Percentiles rank a stretch among this genome's conserved stretches.
Evolutionary conservation across 2,888 invertebrate species (phyloP).

Genomic region (Acleris cristana): DNA sequence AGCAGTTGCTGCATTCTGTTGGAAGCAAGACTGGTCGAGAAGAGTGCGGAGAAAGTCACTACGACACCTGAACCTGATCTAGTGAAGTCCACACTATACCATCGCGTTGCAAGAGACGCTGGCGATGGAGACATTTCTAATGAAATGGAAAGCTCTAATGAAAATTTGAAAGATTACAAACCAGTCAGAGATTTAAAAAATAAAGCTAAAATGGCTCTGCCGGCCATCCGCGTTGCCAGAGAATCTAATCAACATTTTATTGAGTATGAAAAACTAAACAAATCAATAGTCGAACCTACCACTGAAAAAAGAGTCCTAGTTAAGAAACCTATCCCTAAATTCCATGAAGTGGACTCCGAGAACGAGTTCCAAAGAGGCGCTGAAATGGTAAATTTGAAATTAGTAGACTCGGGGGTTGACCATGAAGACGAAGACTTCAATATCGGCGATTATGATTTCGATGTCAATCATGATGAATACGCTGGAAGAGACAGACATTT

Average conservation of each 20-base stretch:
- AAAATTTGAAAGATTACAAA: constrained; percentile 44
- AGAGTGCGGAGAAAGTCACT: constrained; percentile 49
- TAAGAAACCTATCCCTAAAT: constrained; percentile 72
- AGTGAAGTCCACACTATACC: constrained; percentile 41
- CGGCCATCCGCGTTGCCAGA: neutral
- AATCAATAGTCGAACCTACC: neutral
- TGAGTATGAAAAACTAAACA: neutral
- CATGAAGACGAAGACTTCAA: constrained; percentile 75
- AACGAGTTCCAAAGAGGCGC: constrained; percentile 64
- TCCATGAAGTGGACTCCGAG: constrained; percentile 60
- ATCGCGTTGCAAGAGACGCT: constrained; percentile 51
- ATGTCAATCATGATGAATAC: constrained; percentile 72
- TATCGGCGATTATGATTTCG: constrained; percentile 73
- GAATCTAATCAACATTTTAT: constrained; percentile 1
- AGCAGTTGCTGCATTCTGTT: constrained; percentile 43
- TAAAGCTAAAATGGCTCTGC: neutral
- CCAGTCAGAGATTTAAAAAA: constrained; percentile 40
- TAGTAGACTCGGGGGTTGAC: constrained; percentile 58
- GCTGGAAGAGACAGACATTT: constrained; percentile 62
- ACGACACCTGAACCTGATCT: constrained; percentile 45
- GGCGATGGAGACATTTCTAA: constrained; percentile 49
- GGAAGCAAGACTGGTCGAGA: constrained; percentile 54
- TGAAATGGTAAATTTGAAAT: constrained; percentile 37
- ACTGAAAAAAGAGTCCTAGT: constrained; percentile 47
- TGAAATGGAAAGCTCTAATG: constrained; percentile 48